Evolutionary conservation across 2,797 vertebrate species (phyloP), one percentile per base, ranked within the genome.

Genomic region (Gymnothorax javanicus): DNA sequence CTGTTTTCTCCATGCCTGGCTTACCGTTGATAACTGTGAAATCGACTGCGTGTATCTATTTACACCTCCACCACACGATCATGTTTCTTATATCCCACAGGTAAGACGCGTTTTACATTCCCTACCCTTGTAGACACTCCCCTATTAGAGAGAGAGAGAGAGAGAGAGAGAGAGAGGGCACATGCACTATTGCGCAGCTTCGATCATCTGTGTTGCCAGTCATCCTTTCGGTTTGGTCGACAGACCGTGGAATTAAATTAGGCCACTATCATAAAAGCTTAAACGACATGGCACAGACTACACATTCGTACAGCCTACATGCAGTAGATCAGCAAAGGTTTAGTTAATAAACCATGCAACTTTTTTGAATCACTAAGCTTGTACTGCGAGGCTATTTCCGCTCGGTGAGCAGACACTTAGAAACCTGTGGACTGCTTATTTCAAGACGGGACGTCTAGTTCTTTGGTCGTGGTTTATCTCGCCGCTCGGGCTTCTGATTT

Each of bases 1-100:
- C 95, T 0, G 93, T 94, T 43, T 94, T 96, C 89, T 95, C 95
- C 96, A 97, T 96, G 0, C 15, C 86, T 50, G 23, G 23, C 27
- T 23, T 56, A 11, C 52, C 7, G 60, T 89, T 60, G 57, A 4
- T 62, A 59, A 4, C 89, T 20, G 33, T 82, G 88, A 90, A 85
- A 50, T 23, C 52, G 1, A 12, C n/a, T 43, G 27, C 57, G 33
- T 62, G 27, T 43, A 17, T 25, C 2, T 85, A 84, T 59, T 17
- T 43, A 71, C 33, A 43, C 33, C 33, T 85, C 27, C n/a, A 64
- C 25, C 20, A 5, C 79, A 12, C 27, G 2, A 56, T 56, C 13
- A 54, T 27, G 82, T 64, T 90, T 79, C n/a, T 27, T 86, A 71
- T 79, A 81, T 88, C 87, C 69, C 88, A 88, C 92, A 92, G 92